Evolutionary conservation across 2,888 invertebrate species (phyloP), one percentile per base, ranked within the genome.

Genomic region (Actias luna): DNA sequence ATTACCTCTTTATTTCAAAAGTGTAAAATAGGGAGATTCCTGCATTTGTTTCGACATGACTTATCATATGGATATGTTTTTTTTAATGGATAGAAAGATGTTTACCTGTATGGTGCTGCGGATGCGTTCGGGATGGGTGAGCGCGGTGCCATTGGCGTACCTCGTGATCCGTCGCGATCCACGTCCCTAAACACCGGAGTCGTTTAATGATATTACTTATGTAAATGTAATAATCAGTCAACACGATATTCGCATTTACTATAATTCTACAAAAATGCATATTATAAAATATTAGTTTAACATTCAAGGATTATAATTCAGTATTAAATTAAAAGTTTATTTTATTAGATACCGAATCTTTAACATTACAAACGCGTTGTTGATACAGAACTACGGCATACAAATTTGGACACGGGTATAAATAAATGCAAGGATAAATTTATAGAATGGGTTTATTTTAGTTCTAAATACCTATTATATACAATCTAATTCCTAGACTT

Each of bases 101-200:
- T 50, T 72, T 87, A 93, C 93, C 93, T 94, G 88, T 92, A 94
- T 63, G 92, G 88, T 65, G 86, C 78, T 63, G 86, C 83, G 66
- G 78, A 78, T 61, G 83, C 78, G 73, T 84, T 80, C 59, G 82
- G 82, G 60, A 89, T 77, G 61, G 92, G 92, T 57, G 92, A 90
- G 42, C 90, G 86, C 63, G 92, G 92, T 67, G 92, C 88, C 65
- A 83, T 73, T 59, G 87, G 80, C 18, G 86, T 80, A 33, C 81
- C 80, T 10, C 70, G 69, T 42, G 84, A 83, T 61, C 76, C 85
- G 59, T 89, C 89, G 25, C 88, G 87, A 67, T 92, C 89, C 77
- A 83, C 85, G 76, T 92, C 91, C 89, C 92, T 92, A 85, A 61
- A 60, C 55, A 59, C 68, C 76, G 64, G 71, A 60, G 69, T n/a